Evolutionary conservation across 2,888 invertebrate genomes (phyloP), one percentile per base, ranked within the genome.

Genomic region (Dasysyrphus albostriatus): DNA sequence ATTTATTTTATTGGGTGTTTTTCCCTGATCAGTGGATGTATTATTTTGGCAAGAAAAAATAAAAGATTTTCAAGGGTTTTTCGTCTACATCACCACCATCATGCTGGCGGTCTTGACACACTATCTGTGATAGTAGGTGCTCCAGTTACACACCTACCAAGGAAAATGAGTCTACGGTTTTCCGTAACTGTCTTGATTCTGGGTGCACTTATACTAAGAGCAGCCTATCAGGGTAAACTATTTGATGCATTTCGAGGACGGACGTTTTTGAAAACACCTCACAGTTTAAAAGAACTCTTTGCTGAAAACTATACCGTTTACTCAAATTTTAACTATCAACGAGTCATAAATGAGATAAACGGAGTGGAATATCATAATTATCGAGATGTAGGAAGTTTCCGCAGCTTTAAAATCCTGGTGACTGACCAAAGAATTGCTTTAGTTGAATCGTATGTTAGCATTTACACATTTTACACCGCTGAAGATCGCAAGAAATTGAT

Each of bases 191-290:
- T 61, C 5, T 51, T 59, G 37, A 51, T 37, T 24, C 12, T 59
- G 2, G 59, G 49, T 9, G 2, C 49, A 24, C 12, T 73, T 6
- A 8, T 73, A 2, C 16, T 73, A 19, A 47, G 73, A 1, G 8
- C 73, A 24, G 49, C 73, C 2, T 59, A 73, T 56, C 73, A 73
- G 24, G 73, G 73, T 1, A 49, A 59, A 39, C 12, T 73, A 7
- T 73, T 73, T n/a, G 59, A 73, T 14, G 59, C 73, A 24, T 73
- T 49, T 61, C 49, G 59, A 3, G 14, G 39, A n/a, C 12, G 49
- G 8, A 8, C 10, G 9, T 4, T 10, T 10, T 14, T 19, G 5
- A 49, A 16, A 12, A 3, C 37, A 12, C 59, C 73, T 37, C 9
- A 14, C 3, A 51, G 24, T 1, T 14, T 73, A 37, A 16, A 14